Conservation (phyloP, 2,797 vertebrate genomes). For the Dicrostonyx torquatus region DNA sequence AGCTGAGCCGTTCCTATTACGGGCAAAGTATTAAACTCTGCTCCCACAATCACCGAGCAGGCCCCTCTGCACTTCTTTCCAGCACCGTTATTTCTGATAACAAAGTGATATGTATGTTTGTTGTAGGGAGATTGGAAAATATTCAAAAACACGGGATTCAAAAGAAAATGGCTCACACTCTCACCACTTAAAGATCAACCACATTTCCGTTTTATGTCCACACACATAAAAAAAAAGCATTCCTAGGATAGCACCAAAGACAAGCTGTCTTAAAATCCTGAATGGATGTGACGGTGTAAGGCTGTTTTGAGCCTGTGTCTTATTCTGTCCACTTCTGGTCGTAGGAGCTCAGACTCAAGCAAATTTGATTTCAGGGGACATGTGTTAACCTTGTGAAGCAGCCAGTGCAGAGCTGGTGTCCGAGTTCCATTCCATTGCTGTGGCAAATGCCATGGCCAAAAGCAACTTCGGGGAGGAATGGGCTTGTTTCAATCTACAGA, state of each 20-base stretch:
- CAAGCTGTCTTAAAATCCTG: neutral
- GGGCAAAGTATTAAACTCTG: slow-evolving; percentile 24
- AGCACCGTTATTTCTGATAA: neutral
- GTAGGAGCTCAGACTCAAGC: neutral
- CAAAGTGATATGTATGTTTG: slow-evolving; percentile 17
- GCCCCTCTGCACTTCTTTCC: neutral
- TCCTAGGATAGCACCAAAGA: no score
- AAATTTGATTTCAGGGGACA: neutral
- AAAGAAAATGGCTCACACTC: neutral
- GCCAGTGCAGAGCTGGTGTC: neutral
- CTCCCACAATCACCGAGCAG: neutral
- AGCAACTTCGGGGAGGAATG: neutral
- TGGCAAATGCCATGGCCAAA: neutral
- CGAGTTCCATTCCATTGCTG: neutral
- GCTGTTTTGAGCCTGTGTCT: neutral
- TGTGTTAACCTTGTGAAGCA: neutral
- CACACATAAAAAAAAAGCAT: neutral
- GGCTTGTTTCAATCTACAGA: neutral
- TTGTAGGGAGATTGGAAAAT: neutral
- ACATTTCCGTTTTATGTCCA: neutral
- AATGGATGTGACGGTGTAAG: accelerated
- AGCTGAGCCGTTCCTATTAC: neutral
- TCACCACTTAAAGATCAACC: neutral
- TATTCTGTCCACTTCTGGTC: neutral
- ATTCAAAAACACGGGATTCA: neutral